phyloP scores from a whole-genome alignment of 2,888 invertebrate genomes.

The Raillietiella orientalis region DNA sequence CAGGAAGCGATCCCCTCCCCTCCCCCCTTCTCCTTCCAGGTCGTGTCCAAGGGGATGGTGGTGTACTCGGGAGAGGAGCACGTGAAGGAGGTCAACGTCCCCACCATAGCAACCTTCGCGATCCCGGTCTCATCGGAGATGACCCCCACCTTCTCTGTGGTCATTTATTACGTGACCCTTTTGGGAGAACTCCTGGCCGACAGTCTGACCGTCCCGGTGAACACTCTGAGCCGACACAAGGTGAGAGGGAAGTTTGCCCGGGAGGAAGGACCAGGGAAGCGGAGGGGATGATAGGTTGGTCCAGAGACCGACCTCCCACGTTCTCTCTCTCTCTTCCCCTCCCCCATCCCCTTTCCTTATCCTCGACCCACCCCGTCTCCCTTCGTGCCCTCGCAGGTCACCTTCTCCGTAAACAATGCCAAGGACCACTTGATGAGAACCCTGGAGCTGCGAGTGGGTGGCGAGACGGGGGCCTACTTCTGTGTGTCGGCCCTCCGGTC shows the following conservation, averaged over 20 bases:
- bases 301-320: slow-evolving; percentile 2
- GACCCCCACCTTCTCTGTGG: slow-evolving; percentile 19
- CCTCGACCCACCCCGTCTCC: too few relatives aligned
- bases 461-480: slow-evolving; percentile 77
- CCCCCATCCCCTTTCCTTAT: too few relatives aligned
- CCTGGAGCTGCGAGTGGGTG: slow-evolving; percentile 70
- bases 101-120: slow-evolving; percentile 15
- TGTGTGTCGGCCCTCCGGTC: slow-evolving; percentile 65
- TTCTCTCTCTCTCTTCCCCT: too few relatives aligned
- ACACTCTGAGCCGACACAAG: slow-evolving; percentile 16
- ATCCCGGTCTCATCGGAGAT: slow-evolving; percentile 19
- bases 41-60: slow-evolving; percentile 18
- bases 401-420: slow-evolving; percentile 34
- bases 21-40: slow-evolving; percentile 10
- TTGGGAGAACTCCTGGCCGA: slow-evolving; percentile 17
- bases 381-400: too few relatives aligned
- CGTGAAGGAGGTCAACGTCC: slow-evolving; percentile 7
- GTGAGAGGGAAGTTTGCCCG: too few relatives aligned
- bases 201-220: slow-evolving; percentile 18
- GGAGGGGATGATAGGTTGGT: too few relatives aligned
- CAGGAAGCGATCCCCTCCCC: too few relatives aligned
- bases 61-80: slow-evolving; percentile 12
- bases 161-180: slow-evolving; percentile 16
- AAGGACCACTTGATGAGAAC: slow-evolving; percentile 75
- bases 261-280: too few relatives aligned